phyloP scores from a whole-genome alignment of 2,797 vertebrate species.

The Linurgus olivaceus region DNA sequence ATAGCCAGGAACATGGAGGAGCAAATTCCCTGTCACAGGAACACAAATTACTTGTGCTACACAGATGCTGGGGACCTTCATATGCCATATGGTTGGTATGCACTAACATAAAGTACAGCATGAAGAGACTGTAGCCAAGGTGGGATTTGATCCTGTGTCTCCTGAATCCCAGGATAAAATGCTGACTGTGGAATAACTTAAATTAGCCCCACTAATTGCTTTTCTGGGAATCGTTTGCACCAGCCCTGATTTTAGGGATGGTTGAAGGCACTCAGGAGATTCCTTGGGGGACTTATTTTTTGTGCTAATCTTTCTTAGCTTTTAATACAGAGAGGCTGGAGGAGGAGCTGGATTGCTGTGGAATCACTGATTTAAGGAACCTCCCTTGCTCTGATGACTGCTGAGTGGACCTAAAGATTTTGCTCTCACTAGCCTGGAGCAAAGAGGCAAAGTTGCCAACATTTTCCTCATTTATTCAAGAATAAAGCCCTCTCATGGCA shows the following conservation, averaged over 20 bases:
- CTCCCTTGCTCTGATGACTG: neutral
- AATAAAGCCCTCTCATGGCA: neutral
- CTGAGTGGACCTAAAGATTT: neutral
- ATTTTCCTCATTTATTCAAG: neutral
- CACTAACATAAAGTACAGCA: neutral
- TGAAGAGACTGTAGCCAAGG: neutral
- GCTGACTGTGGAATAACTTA: neutral
- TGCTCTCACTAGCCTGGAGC: neutral
- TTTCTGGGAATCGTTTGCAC: neutral
- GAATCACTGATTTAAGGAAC: neutral
- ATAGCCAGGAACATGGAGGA: neutral
- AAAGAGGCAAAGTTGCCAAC: neutral
- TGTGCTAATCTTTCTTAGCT: neutral
- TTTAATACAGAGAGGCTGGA: neutral
- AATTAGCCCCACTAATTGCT: conserved; percentile 10
- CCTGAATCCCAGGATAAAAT: neutral
- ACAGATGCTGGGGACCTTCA: neutral
- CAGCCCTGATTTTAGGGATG: neutral
- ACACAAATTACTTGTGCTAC: neutral
- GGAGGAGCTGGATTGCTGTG: neutral
- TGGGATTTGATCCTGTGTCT: neutral
- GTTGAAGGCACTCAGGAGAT: neutral
- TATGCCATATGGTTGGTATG: neutral
- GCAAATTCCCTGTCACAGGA: neutral
- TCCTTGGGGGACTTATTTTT: neutral